phyloP scores from a whole-genome alignment of 1,140 invertebrate genomes.

The Melipona quadrifasciata region DNA sequence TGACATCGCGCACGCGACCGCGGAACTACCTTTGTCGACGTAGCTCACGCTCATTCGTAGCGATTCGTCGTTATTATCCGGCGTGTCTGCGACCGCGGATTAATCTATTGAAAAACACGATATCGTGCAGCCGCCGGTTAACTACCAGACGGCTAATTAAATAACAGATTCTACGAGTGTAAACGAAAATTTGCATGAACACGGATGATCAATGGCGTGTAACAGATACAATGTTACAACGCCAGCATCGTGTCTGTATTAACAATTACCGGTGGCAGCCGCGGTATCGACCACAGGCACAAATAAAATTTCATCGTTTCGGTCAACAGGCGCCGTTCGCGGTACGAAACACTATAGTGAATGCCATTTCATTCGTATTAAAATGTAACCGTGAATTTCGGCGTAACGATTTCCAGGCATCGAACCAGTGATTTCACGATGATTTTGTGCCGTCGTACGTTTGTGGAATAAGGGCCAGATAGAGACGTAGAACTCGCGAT shows the following conservation, averaged over 20 bases:
- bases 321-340: not conserved
- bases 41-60: not conserved
- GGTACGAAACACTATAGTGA: not conserved
- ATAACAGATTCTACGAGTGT: not conserved
- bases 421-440: too few relatives aligned
- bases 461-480: too few relatives aligned
- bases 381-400: not conserved
- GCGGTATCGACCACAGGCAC: not conserved
- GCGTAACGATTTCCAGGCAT: too few relatives aligned
- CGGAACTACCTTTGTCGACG: conserved; percentile 43
- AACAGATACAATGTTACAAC: not conserved
- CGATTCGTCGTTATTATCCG: not conserved
- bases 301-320: conserved; percentile 21
- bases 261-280: conserved; percentile 9
- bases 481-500: not conserved
- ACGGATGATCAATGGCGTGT: not conserved
- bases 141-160: conserved; percentile 4
- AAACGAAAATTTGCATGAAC: not conserved
- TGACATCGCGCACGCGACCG: conserved; percentile 37
- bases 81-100: not conserved
- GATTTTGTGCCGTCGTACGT: too few relatives aligned
- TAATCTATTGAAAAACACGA: not conserved
- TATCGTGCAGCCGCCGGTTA: not conserved
- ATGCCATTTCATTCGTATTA: not conserved
- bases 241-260: not conserved